phyloP scores from a whole-genome alignment of 1,140 invertebrate species.

The Sesamia nonagrioides region DNA sequence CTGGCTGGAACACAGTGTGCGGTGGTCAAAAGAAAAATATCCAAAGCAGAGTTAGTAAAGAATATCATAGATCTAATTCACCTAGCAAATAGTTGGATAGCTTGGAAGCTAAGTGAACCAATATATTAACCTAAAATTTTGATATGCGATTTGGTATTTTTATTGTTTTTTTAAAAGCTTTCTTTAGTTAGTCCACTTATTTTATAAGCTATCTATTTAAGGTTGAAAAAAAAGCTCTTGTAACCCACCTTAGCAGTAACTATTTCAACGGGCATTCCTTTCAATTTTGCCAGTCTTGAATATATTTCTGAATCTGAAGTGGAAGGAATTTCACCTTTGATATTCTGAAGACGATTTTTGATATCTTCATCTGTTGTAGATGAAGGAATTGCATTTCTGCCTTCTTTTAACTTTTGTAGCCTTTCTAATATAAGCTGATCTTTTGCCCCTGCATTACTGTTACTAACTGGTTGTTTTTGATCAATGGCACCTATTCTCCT shows the following conservation, averaged over 20 bases:
- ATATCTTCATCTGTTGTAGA: constrained; percentile 87
- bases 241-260: constrained; percentile 68
- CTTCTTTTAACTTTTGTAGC: constrained; percentile 77
- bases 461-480: constrained; percentile 59
- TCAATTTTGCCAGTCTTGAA: constrained; percentile 87
- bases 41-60: no score
- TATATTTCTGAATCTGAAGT: constrained; percentile 87
- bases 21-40: not conserved
- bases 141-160: no score
- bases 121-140: no score
- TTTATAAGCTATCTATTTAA: no score
- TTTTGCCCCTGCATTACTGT: constrained; percentile 61
- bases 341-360: constrained; percentile 88
- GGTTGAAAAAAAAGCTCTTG: no score
- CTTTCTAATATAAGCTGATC: constrained; percentile 86
- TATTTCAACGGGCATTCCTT: constrained; percentile 79
- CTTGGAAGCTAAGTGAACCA: no score
- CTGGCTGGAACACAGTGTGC: constrained; percentile 67
- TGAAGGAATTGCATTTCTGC: constrained; percentile 62
- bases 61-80: no score
- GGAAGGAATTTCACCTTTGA: constrained; percentile 86
- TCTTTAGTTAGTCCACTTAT: no score
- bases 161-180: no score
- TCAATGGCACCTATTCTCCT: constrained; percentile 65
- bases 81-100: no score